Evolutionary conservation across 1,140 invertebrate genomes (phyloP).

Genomic region (Helicorthomorpha holstii): DNA sequence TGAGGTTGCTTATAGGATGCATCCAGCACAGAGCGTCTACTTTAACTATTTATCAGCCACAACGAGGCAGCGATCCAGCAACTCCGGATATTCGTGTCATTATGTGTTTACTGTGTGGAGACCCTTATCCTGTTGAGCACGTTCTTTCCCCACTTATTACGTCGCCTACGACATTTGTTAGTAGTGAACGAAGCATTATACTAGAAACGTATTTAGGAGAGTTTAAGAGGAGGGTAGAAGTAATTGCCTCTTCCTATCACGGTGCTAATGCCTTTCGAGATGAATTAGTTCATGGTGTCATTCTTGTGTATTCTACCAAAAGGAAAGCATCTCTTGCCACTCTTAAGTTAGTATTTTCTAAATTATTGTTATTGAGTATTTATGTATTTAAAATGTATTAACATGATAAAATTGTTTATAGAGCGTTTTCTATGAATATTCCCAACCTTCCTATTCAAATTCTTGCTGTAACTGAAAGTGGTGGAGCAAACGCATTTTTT

Average conservation of each 20-base stretch:
- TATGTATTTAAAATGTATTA: neutral
- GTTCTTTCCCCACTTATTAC: conserved; percentile 71
- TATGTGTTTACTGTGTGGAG: conserved; percentile 94
- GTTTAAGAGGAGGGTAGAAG: conserved; percentile 63
- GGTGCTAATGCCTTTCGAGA: conserved; percentile 80
- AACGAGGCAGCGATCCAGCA: conserved; percentile 45
- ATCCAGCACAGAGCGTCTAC: conserved; percentile 53
- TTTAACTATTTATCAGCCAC: conserved; percentile 49
- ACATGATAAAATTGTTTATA: conserved; percentile 27
- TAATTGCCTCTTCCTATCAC: conserved; percentile 89
- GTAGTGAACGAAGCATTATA: conserved; percentile 69
- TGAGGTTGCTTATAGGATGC: conserved; percentile 52
- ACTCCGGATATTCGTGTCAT: conserved; percentile 79
- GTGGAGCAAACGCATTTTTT: conserved; percentile 72
- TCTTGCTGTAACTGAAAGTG: conserved; percentile 75
- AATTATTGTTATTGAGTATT: conserved; percentile 5
- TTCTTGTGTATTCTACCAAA: conserved; percentile 88
- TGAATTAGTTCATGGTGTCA: conserved; percentile 87
- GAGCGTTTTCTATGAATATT: conserved; percentile 86
- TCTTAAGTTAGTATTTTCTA: conserved; percentile 48
- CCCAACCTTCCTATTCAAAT: conserved; percentile 88
- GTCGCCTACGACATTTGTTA: conserved; percentile 72
- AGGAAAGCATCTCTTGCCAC: conserved; percentile 85
- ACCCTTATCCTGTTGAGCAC: conserved; percentile 78
- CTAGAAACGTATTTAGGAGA: conserved; percentile 80